These are phyloP conservation scores for Brachymystax lenok DNA, from an alignment of 2,797 vertebrate genomes.

Conservation along the genomic window DNA sequence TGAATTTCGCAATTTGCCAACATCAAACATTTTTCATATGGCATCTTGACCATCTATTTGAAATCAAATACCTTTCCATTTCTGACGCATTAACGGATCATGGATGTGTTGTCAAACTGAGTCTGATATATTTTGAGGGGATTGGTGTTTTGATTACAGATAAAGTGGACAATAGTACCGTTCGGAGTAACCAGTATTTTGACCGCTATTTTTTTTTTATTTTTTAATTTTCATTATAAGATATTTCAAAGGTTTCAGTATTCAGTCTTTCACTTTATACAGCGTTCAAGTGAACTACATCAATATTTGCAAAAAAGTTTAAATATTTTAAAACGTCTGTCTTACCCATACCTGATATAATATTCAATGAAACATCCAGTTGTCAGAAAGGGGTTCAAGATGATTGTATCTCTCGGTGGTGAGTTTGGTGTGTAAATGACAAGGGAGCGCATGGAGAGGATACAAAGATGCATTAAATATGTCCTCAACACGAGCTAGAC, in stretches of 20 bases:
- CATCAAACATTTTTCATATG: not conserved
- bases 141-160: conserved; percentile 10
- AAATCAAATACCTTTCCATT: not conserved
- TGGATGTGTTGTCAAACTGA: not conserved
- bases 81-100: not conserved
- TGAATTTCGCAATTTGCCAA: not conserved
- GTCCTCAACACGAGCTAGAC: not conserved
- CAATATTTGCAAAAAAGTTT: not conserved
- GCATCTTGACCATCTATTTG: not conserved
- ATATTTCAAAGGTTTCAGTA: not conserved
- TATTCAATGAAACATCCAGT: not conserved
- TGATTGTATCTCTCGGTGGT: not conserved
- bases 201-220: not conserved
- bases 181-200: not conserved
- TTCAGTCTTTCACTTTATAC: not conserved
- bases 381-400: not conserved
- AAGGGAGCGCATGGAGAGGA: not conserved
- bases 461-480: not conserved
- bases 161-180: not conserved
- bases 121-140: not conserved
- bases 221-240: not conserved
- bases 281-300: not conserved
- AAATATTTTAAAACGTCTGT: not conserved
- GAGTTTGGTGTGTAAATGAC: not conserved
- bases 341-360: not conserved